These are phyloP conservation scores for Coturnix japonica DNA, from an alignment of 2,113 vertebrate genomes.

Conservation along the genomic window DNA sequence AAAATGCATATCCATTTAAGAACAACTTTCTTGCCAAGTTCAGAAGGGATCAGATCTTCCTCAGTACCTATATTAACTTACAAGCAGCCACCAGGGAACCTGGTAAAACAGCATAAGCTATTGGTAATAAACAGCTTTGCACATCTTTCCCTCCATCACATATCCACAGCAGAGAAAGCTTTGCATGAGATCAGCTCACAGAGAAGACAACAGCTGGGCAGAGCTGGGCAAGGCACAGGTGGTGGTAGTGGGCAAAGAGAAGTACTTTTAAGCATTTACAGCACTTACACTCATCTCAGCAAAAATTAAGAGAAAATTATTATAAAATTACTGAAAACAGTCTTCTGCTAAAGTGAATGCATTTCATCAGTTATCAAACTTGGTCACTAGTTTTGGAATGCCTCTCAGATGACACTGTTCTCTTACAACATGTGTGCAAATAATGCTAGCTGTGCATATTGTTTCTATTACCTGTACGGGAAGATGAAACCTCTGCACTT, in stretches of 20 bases:
- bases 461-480: neutral
- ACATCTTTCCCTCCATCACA: fast-evolving
- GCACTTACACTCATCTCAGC: neutral
- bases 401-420: neutral
- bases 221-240: neutral
- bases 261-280: neutral
- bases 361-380: neutral
- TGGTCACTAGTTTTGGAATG: neutral
- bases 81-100: neutral
- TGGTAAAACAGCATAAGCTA: neutral
- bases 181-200: neutral
- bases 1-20: neutral
- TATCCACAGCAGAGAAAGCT: neutral
- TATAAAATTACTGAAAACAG: neutral
- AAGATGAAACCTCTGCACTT: neutral
- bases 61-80: fast-evolving
- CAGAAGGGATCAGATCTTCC: neutral
- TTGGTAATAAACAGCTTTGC: neutral
- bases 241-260: neutral
- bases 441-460: neutral
- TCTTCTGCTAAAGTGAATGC: neutral
- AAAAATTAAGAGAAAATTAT: neutral
- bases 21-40: neutral
- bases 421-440: neutral
- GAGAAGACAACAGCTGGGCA: neutral